phyloP scores from a whole-genome alignment of 1,140 invertebrate genomes.

The Scylla paramamosain region DNA sequence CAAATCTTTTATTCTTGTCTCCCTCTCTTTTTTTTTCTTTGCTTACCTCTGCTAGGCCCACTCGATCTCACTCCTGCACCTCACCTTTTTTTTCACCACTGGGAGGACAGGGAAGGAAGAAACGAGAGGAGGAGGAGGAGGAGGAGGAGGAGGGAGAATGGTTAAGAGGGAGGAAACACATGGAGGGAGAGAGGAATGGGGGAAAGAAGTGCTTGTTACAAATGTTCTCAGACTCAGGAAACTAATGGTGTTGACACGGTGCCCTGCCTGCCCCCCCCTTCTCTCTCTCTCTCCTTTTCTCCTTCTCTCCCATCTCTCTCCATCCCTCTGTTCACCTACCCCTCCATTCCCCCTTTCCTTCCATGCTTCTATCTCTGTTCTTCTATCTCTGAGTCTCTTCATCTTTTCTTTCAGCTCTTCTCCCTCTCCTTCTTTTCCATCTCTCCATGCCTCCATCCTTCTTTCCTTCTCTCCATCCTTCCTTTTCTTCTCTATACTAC shows the following conservation, averaged over 20 bases:
- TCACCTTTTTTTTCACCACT: too few relatives aligned
- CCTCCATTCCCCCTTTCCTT: not conserved
- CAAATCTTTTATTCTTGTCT: too few relatives aligned
- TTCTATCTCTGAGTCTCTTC: not conserved
- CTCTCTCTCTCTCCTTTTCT: not conserved
- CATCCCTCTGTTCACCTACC: not conserved
- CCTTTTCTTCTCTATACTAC: not conserved
- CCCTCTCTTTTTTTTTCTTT: too few relatives aligned
- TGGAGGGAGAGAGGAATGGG: not conserved
- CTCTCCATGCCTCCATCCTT: not conserved
- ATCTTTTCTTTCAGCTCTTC: not conserved
- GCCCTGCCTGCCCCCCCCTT: not conserved
- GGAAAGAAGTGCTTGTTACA: constrained; percentile 38
- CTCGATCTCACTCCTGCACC: too few relatives aligned
- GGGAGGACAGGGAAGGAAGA: not conserved
- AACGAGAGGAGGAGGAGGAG: not conserved
- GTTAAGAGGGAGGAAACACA: not conserved
- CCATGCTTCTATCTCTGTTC: not conserved
- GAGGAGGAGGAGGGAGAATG: not conserved
- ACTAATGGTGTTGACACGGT: constrained; percentile 37
- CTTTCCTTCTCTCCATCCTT: not conserved
- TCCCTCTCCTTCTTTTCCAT: not conserved
- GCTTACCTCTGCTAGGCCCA: too few relatives aligned
- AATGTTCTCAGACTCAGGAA: not conserved
- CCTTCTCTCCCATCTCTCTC: not conserved